Conservation (phyloP, 2,888 invertebrate genomes). For the Netelia fuscicornis region DNA sequence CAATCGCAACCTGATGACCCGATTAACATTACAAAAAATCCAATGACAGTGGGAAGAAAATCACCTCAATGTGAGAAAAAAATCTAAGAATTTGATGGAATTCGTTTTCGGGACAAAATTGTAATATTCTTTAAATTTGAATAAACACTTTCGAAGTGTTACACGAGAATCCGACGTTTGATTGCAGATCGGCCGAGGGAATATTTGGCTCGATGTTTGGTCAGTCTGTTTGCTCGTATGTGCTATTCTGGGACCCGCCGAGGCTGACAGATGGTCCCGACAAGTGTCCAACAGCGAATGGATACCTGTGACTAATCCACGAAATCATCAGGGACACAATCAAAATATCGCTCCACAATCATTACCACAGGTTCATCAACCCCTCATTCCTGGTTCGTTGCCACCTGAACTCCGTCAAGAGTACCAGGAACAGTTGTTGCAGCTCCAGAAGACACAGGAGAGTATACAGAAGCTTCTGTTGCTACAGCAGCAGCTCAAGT, state of each 20-base stretch:
- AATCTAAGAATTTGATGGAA: background rate
- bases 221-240: constrained; percentile 75
- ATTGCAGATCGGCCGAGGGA: constrained; percentile 78
- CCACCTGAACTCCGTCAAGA: constrained; percentile 82
- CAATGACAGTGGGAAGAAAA: too few species aligned
- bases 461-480: constrained; percentile 81
- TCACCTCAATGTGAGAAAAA: too few species aligned
- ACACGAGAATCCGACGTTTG: background rate
- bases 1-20: too few species aligned
- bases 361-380: constrained; percentile 65
- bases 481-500: constrained; percentile 81
- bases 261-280: constrained; percentile 82
- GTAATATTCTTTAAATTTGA: too few species aligned
- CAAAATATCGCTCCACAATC: constrained; percentile 65
- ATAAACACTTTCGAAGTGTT: background rate
- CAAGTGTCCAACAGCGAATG: constrained; percentile 83
- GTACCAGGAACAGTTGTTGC: constrained; percentile 82
- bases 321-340: constrained; percentile 71
- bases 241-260: constrained; percentile 60
- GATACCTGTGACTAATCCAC: constrained; percentile 82
- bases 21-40: too few species aligned
- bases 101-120: background rate
- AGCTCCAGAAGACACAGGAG: constrained; percentile 83
- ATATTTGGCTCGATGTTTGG: constrained; percentile 70
- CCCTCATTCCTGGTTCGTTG: constrained; percentile 70